These are phyloP conservation scores for Saturnia japonica DNA, from an alignment of 2,888 invertebrate species.

Conservation along the genomic window DNA sequence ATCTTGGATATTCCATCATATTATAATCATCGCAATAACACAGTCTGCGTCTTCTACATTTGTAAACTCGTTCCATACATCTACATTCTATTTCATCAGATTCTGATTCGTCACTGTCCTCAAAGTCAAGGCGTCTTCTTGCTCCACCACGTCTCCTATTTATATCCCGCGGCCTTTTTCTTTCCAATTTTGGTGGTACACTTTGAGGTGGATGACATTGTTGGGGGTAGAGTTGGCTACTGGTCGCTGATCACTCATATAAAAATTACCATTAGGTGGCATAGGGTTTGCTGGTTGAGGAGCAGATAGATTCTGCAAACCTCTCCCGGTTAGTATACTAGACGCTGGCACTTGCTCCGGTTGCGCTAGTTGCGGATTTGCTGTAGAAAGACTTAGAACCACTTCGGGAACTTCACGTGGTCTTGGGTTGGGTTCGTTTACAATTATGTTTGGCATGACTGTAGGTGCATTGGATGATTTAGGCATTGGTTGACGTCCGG, in stretches of 20 bases:
- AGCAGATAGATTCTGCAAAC: background rate
- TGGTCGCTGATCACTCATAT: constrained; percentile 24
- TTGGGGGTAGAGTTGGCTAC: constrained; percentile 38
- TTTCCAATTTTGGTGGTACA: background rate
- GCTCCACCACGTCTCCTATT: constrained; percentile 17
- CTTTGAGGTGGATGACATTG: constrained; percentile 15
- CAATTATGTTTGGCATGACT: background rate
- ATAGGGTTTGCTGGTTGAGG: background rate
- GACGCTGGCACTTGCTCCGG: background rate
- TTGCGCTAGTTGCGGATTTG: background rate
- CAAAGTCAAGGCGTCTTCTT: constrained; percentile 31
- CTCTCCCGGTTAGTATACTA: background rate
- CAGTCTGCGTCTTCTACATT: constrained; percentile 27
- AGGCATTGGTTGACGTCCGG: constrained; percentile 12
- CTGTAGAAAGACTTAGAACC: background rate
- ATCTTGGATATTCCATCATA: constrained; percentile 32
- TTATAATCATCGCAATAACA: constrained; percentile 27
- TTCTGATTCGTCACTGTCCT: constrained; percentile 35
- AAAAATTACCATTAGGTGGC: background rate
- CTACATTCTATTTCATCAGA: constrained; percentile 31
- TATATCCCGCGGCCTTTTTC: background rate
- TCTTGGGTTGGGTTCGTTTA: background rate
- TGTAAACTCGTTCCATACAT: constrained; percentile 38
- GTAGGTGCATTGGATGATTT: background rate
- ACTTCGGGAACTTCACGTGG: background rate